Evolutionary conservation across 2,113 vertebrate genomes (phyloP).

Genomic region (Clupea harengus): DNA sequence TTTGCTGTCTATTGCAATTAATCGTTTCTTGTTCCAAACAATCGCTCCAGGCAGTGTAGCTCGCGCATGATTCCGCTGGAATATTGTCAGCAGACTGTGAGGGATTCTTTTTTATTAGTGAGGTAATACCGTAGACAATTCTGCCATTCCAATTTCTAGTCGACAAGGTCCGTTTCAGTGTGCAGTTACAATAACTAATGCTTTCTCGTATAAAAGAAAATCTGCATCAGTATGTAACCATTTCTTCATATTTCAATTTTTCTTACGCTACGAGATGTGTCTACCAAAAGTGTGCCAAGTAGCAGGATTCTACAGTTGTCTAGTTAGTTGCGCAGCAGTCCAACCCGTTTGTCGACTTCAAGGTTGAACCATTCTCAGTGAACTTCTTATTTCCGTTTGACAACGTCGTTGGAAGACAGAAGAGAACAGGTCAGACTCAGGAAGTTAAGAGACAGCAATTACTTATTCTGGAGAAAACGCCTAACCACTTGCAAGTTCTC

Average conservation of each 20-base stretch:
- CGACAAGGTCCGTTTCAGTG: no score
- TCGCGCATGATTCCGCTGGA: not conserved
- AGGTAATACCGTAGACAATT: not conserved
- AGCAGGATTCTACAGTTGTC: not conserved
- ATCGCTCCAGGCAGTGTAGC: not conserved
- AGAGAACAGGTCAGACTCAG: not conserved
- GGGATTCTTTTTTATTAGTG: not conserved
- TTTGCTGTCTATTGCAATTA: not conserved
- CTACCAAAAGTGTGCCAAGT: not conserved
- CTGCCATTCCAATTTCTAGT: no score
- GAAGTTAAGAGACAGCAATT: not conserved
- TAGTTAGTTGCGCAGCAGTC: not conserved
- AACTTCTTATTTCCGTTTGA: conserved; percentile 41
- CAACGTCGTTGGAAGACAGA: conserved; percentile 1
- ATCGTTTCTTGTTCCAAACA: not conserved
- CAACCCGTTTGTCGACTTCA: conserved; percentile 1
- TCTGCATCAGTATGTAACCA: not conserved
- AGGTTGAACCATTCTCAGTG: not conserved
- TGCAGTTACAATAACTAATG: not conserved
- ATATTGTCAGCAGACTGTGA: not conserved
- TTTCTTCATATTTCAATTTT: not conserved
- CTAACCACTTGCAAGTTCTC: not conserved
- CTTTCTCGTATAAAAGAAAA: not conserved
- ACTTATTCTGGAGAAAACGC: not conserved
- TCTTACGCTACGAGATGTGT: not conserved